phyloP scores from a whole-genome alignment of 2,888 invertebrate species.

The Lacanobia wlatinum region DNA sequence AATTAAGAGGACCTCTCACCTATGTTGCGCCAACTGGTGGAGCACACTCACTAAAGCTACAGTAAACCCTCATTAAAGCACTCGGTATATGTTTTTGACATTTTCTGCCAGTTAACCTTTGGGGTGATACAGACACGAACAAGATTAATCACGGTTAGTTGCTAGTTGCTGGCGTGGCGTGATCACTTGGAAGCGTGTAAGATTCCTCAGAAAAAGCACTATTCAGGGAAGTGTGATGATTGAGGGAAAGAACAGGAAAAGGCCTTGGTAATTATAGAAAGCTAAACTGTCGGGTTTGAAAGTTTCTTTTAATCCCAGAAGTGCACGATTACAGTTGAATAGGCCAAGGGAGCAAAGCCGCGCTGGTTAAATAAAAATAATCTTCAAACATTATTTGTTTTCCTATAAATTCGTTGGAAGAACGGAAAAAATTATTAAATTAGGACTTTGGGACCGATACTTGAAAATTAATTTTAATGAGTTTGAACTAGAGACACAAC shows the following conservation, averaged over 20 bases:
- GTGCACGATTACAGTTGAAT: not conserved
- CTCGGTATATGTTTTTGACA: not conserved
- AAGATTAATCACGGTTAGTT: slow-evolving; percentile 5
- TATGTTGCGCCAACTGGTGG: no score
- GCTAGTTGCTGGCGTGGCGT: not conserved
- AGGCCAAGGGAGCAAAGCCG: not conserved
- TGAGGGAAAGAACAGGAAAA: no score
- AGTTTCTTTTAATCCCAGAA: not conserved
- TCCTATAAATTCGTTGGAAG: not conserved
- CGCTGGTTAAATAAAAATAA: not conserved
- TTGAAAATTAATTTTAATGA: not conserved
- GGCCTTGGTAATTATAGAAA: not conserved
- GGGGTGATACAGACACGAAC: no score
- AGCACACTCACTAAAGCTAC: no score
- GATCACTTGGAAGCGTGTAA: slow-evolving; percentile 4
- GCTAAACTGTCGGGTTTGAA: not conserved
- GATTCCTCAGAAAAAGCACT: not conserved
- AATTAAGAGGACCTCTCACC: no score
- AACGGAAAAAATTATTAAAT: not conserved
- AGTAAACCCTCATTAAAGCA: not conserved
- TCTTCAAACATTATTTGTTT: not conserved
- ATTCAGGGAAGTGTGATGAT: not conserved
- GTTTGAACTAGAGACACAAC: slow-evolving; percentile 26
- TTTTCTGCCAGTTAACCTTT: not conserved
- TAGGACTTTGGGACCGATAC: not conserved